Conservation (phyloP, 2,797 vertebrate species). For the Leuciscus waleckii region DNA sequence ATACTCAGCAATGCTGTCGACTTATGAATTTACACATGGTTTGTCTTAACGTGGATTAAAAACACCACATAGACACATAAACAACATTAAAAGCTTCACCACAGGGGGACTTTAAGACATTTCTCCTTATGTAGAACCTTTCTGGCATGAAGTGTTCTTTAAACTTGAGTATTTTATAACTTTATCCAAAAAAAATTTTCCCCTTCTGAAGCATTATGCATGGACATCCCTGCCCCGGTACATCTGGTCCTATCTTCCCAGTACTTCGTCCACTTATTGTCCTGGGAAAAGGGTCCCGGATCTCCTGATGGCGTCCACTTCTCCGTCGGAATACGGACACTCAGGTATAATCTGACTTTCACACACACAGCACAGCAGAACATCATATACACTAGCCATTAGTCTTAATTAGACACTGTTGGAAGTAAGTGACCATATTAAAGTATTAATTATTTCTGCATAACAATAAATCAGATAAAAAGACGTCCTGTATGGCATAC, state of each 20-base stretch:
- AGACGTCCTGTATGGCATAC: background rate
- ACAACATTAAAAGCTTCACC: too few relatives aligned
- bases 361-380: too few relatives aligned
- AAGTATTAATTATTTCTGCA: background rate
- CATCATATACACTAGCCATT: background rate
- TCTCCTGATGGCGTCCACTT: constrained; percentile 46
- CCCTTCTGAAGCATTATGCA: background rate
- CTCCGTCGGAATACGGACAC: background rate
- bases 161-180: too few relatives aligned
- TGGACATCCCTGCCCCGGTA: constrained; percentile 36
- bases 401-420: background rate
- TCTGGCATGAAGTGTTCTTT: too few relatives aligned
- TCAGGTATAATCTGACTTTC: background rate
- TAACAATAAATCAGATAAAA: background rate
- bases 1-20: too few relatives aligned
- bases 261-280: constrained; percentile 28
- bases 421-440: background rate
- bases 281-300: constrained; percentile 42
- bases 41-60: too few relatives aligned
- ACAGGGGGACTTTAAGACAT: too few relatives aligned
- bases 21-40: too few relatives aligned
- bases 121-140: too few relatives aligned
- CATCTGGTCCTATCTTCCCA: constrained; percentile 26
- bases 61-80: too few relatives aligned
- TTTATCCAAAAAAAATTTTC: background rate